phyloP scores from a whole-genome alignment of 2,113 vertebrate genomes.

The Hyaena hyaena region DNA sequence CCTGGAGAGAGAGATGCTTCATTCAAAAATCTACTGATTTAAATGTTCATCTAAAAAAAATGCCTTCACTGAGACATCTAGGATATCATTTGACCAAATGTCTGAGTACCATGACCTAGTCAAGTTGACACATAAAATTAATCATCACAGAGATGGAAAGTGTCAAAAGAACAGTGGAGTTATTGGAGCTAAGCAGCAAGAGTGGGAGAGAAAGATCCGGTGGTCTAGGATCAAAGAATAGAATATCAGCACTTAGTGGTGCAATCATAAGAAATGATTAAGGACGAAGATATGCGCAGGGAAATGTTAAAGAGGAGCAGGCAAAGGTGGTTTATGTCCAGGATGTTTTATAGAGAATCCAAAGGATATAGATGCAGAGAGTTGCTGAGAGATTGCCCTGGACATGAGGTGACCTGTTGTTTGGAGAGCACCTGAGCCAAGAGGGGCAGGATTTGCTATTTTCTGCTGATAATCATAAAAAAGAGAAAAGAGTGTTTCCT shows the following conservation, averaged over 20 bases:
- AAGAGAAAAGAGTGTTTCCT: neutral
- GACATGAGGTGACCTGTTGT: neutral
- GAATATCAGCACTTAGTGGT: neutral
- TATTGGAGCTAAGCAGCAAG: neutral
- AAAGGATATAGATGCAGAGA: neutral
- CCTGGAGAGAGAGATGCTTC: neutral
- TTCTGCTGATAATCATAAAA: neutral
- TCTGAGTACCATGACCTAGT: neutral
- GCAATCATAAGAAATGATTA: neutral
- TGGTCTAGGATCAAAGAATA: neutral
- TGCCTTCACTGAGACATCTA: neutral
- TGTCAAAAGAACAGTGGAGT: neutral
- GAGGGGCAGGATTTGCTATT: neutral
- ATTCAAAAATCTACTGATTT: neutral
- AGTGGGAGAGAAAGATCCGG: neutral
- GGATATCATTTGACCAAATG: neutral
- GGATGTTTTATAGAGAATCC: neutral
- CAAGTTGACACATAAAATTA: neutral
- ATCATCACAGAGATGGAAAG: neutral
- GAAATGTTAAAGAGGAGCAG: neutral
- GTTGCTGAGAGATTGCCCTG: neutral
- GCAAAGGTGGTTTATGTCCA: neutral
- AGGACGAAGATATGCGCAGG: neutral
- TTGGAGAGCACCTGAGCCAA: neutral
- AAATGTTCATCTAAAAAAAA: neutral